These are phyloP conservation scores for Aleiodes sp. DNA, from an alignment of 1,140 invertebrate genomes.

Conservation along the genomic window DNA sequence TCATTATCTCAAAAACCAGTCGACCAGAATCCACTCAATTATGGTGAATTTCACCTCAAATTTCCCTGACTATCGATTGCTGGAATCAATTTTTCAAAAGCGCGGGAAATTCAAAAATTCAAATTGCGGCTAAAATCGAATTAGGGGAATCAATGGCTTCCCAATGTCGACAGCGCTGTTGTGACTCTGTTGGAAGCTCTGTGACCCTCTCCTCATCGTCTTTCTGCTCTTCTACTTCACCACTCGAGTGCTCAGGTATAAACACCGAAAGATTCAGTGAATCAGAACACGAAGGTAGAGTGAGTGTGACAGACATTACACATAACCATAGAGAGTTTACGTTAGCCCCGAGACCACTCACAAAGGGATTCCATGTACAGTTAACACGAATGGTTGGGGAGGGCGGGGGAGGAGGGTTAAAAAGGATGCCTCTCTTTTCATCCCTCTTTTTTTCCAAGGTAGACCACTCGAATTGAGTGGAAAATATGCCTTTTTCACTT, in stretches of 20 bases:
- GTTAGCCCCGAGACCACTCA: slow-evolving; percentile 25
- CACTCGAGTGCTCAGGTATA: slow-evolving; percentile 30
- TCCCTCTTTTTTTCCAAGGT: slow-evolving; percentile 16
- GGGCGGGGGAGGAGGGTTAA: no score
- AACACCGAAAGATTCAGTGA: slow-evolving; percentile 54
- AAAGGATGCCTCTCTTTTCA: slow-evolving; percentile 20
- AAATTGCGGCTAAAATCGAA: neutral
- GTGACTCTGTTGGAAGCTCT: slow-evolving; percentile 34
- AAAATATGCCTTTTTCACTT: neutral
- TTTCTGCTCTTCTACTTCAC: neutral
- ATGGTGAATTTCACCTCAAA: no score
- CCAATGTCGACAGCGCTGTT: slow-evolving; percentile 40
- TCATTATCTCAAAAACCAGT: no score
- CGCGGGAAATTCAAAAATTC: neutral
- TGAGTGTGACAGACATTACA: slow-evolving; percentile 18
- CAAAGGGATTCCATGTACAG: slow-evolving; percentile 34
- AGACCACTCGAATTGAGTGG: slow-evolving; percentile 5
- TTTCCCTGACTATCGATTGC: no score
- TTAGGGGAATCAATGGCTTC: slow-evolving; percentile 28
- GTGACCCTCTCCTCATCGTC: neutral
- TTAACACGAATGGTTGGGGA: slow-evolving; percentile 9
- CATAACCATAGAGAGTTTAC: slow-evolving; percentile 23
- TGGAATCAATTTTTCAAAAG: no score
- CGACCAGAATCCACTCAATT: no score
- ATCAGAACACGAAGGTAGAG: slow-evolving; percentile 46